These are phyloP conservation scores for Drosophila persimilis DNA, from an alignment of 1,140 invertebrate genomes.

Conservation along the genomic window DNA sequence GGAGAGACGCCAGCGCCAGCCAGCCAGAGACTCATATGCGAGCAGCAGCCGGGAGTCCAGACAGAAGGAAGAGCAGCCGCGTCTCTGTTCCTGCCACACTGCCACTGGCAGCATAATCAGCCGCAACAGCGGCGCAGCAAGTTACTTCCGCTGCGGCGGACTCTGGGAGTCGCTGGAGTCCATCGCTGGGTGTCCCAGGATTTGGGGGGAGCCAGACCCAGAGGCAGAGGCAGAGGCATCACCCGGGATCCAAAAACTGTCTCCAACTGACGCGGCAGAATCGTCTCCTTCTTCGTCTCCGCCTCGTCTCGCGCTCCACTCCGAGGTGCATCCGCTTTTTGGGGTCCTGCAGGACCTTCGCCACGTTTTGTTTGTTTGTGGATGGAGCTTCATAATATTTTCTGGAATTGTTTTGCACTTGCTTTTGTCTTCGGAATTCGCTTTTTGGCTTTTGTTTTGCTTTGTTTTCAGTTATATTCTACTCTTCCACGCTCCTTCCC, in stretches of 20 bases:
- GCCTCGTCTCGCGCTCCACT: constrained; percentile 9
- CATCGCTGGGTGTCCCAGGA: neutral
- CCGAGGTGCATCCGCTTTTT: constrained; percentile 66
- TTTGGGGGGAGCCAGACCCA: no score
- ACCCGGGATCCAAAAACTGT: constrained; percentile 32
- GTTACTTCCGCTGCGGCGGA: constrained; percentile 82
- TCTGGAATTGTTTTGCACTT: constrained; percentile 72
- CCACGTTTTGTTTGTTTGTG: constrained; percentile 1
- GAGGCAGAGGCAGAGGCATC: neutral
- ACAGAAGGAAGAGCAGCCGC: neutral
- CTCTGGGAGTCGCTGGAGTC: constrained; percentile 24
- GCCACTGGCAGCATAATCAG: constrained; percentile 81
- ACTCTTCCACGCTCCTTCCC: neutral
- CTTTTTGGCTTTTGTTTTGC: constrained; percentile 57
- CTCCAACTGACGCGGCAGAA: constrained; percentile 1
- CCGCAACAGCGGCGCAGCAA: constrained; percentile 78
- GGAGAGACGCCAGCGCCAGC: no score
- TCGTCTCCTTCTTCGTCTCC: neutral
- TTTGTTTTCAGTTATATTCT: constrained; percentile 3
- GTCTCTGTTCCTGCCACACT: constrained; percentile 30
- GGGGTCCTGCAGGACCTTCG: constrained; percentile 14
- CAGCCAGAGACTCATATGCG: no score
- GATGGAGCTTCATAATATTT: no score
- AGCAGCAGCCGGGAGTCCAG: neutral
- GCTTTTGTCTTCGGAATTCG: constrained; percentile 77